Percentiles rank a stretch among this genome's conserved stretches.
phyloP scores from a whole-genome alignment of 2,888 invertebrate species.

The Luperina testacea region DNA sequence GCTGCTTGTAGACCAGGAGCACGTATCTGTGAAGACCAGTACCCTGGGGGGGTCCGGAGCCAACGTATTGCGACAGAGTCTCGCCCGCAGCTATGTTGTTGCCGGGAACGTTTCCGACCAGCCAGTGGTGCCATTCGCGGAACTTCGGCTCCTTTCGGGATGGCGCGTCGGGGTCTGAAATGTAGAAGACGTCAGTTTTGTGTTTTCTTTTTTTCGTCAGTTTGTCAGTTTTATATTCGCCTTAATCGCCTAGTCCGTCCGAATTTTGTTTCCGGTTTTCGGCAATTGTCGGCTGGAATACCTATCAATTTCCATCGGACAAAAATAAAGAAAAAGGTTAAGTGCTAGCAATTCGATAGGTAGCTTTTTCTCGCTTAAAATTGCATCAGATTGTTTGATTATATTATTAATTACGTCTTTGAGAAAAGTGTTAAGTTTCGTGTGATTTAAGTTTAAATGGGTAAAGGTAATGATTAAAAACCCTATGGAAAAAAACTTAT shows the following conservation, averaged over 20 bases:
- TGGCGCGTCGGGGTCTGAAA: constrained; percentile 96
- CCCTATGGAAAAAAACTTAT: too few relatives aligned
- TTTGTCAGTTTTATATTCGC: background rate
- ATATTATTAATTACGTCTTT: too few relatives aligned
- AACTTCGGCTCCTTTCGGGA: constrained; percentile 94
- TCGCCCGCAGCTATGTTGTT: constrained; percentile 92
- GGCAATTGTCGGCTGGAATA: background rate
- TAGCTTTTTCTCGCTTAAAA: too few relatives aligned
- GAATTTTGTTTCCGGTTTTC: background rate
- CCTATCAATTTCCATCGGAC: too few relatives aligned
- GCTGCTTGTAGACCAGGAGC: constrained; percentile 94
- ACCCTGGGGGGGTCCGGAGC: constrained; percentile 95
- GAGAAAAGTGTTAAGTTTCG: too few relatives aligned
- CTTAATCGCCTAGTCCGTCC: too few relatives aligned
- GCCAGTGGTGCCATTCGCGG: constrained; percentile 98
- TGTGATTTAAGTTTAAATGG: too few relatives aligned
- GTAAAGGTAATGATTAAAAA: too few relatives aligned
- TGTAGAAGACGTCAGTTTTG: background rate
- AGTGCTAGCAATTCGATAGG: too few relatives aligned
- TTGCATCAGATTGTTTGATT: too few relatives aligned
- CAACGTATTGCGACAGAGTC: constrained; percentile 93
- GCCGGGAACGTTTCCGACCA: constrained; percentile 94
- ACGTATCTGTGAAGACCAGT: constrained; percentile 95
- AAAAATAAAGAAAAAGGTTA: background rate
- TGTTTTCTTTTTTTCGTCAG: too few relatives aligned